phyloP scores from a whole-genome alignment of 2,888 invertebrate species.

The Norana najaformis region DNA sequence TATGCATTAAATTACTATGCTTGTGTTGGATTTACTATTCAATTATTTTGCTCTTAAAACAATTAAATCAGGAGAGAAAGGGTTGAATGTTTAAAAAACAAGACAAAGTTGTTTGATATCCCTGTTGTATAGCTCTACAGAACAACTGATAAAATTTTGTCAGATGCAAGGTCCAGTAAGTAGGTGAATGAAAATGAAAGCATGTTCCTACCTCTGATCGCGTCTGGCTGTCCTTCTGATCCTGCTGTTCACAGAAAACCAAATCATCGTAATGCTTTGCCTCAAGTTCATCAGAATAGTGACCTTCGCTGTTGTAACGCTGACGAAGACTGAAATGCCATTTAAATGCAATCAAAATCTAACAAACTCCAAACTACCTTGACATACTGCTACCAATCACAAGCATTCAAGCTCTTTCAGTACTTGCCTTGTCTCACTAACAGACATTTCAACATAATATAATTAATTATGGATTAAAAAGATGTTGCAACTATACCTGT shows the following conservation, averaged over 20 bases:
- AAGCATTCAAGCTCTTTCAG: neutral
- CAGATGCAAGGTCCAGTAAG: neutral
- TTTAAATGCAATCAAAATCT: neutral
- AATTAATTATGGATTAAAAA: too few species aligned
- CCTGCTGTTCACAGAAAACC: neutral
- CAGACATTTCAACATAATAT: too few species aligned
- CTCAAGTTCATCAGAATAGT: conserved; percentile 17
- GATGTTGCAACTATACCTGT: too few species aligned
- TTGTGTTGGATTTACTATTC: too few species aligned
- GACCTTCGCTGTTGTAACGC: conserved; percentile 20
- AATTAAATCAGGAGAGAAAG: too few species aligned
- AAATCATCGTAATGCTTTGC: conserved; percentile 18
- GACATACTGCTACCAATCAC: neutral
- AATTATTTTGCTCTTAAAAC: too few species aligned
- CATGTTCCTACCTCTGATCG: neutral
- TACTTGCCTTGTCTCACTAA: neutral
- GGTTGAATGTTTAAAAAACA: too few species aligned
- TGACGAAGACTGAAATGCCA: conserved; percentile 5
- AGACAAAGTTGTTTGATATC: too few species aligned
- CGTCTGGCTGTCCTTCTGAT: neutral
- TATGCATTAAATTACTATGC: too few species aligned
- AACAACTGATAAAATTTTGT: neutral
- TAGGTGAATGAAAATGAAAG: neutral
- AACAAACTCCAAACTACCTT: neutral
- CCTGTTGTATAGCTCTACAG: too few species aligned